A percentile compares a stretch with the other conserved stretches of the same genome.
These are phyloP conservation scores for Trichacis sp. DNA, from an alignment of 2,888 invertebrate genomes.

Conservation along the genomic window DNA sequence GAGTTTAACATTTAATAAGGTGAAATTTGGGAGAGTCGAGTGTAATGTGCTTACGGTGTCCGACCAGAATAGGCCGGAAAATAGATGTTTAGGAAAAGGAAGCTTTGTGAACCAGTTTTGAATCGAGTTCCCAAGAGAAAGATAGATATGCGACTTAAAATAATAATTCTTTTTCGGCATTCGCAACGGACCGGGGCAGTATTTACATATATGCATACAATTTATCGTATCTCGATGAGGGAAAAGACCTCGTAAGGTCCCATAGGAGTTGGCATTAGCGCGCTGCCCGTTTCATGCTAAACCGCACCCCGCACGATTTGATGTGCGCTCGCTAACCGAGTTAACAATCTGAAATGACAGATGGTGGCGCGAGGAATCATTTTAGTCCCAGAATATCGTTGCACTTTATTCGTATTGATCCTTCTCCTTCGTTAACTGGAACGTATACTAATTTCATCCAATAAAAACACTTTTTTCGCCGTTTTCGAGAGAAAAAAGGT, in stretches of 20 bases:
- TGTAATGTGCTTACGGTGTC: too few species aligned
- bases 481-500: too few species aligned
- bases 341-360: conserved; percentile 67
- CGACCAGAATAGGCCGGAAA: too few species aligned
- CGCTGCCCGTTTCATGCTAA: conserved; percentile 56
- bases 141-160: not conserved
- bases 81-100: too few species aligned
- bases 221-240: conserved; percentile 58
- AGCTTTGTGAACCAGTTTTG: not conserved
- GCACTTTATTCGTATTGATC: too few species aligned
- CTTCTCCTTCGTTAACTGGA: too few species aligned
- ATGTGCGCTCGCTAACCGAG: conserved; percentile 66
- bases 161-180: conserved; percentile 44
- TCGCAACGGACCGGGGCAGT: conserved; percentile 60
- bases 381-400: conserved; percentile 28
- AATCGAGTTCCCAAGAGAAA: conserved; percentile 1
- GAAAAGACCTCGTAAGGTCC: conserved; percentile 57
- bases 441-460: too few species aligned
- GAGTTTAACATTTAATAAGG: too few species aligned
- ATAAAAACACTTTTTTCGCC: too few species aligned
- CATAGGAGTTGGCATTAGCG: conserved; percentile 67
- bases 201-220: conserved; percentile 69
- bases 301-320: conserved; percentile 62
- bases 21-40: too few species aligned
- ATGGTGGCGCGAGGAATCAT: conserved; percentile 58